Evolutionary conservation across 2,113 vertebrate species (phyloP).

Genomic region (Condylura cristata): DNA sequence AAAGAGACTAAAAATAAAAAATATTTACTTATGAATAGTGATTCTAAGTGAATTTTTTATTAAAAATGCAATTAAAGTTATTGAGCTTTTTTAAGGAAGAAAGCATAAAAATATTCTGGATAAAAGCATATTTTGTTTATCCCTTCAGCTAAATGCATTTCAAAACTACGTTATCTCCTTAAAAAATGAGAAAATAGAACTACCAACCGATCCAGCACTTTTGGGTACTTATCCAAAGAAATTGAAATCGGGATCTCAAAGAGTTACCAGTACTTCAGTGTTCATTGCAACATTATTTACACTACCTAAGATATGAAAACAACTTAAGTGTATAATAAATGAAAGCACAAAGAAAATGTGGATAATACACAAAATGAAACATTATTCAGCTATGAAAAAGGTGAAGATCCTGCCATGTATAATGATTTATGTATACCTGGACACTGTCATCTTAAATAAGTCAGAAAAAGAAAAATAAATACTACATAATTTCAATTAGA

Average conservation of each 20-base stretch:
- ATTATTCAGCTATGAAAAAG: background rate
- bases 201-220: background rate
- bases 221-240: background rate
- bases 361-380: background rate
- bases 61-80: constrained; percentile 54
- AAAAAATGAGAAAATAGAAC: background rate
- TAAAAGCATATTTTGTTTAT: constrained; percentile 52
- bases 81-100: constrained; percentile 6
- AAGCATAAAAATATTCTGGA: constrained; percentile 21
- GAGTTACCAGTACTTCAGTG: background rate
- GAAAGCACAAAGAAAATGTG: background rate
- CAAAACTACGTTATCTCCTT: constrained; percentile 12
- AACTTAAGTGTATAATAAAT: background rate
- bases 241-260: background rate
- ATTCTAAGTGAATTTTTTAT: constrained; percentile 53
- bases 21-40: constrained; percentile 28
- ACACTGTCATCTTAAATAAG: background rate
- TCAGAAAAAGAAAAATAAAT: background rate
- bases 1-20: constrained; percentile 56
- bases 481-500: background rate
- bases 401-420: background rate
- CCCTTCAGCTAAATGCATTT: constrained; percentile 44
- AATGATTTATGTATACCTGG: background rate
- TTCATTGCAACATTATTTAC: background rate
- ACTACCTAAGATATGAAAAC: background rate